Percentiles rank a stretch among this genome's conserved stretches.
Evolutionary conservation across 2,797 vertebrate genomes (phyloP).

Genomic region (Iguana delicatissima): DNA sequence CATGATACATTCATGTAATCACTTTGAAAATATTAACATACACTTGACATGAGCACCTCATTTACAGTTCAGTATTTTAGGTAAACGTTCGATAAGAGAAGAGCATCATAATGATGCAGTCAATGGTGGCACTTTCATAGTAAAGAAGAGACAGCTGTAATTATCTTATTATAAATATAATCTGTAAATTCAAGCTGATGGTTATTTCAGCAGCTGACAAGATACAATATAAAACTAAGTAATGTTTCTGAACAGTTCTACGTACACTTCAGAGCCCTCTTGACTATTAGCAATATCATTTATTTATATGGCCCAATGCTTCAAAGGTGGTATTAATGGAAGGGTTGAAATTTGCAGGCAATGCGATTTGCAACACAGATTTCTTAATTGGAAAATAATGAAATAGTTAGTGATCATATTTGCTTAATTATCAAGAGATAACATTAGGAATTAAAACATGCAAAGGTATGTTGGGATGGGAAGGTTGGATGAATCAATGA

Average conservation of each 20-base stretch:
- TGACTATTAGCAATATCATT: conserved; percentile 17
- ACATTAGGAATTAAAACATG: conserved; percentile 57
- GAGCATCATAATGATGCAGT: neutral
- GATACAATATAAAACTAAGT: conserved; percentile 31
- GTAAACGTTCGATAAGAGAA: neutral
- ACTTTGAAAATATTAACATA: neutral
- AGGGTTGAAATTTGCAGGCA: conserved; percentile 65
- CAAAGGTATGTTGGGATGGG: conserved; percentile 36
- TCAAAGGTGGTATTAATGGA: conserved; percentile 60
- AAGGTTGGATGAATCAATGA: conserved; percentile 57
- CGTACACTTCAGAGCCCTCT: conserved; percentile 34
- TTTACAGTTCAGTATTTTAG: neutral
- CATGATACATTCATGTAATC: neutral
- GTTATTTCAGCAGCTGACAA: conserved; percentile 5
- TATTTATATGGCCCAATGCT: conserved; percentile 32
- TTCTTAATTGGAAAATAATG: conserved; percentile 43
- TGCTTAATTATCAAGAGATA: conserved; percentile 63
- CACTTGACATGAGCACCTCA: neutral
- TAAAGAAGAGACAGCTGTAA: neutral
- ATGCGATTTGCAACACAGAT: conserved; percentile 50
- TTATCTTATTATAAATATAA: neutral
- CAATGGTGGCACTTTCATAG: neutral
- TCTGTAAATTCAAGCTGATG: neutral
- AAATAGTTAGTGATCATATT: conserved; percentile 56
- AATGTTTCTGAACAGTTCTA: conserved; percentile 46